A percentile compares a stretch with the other conserved stretches of the same genome.
Evolutionary conservation across 2,113 vertebrate species (phyloP).

Genomic region (Saccopteryx leptura): DNA sequence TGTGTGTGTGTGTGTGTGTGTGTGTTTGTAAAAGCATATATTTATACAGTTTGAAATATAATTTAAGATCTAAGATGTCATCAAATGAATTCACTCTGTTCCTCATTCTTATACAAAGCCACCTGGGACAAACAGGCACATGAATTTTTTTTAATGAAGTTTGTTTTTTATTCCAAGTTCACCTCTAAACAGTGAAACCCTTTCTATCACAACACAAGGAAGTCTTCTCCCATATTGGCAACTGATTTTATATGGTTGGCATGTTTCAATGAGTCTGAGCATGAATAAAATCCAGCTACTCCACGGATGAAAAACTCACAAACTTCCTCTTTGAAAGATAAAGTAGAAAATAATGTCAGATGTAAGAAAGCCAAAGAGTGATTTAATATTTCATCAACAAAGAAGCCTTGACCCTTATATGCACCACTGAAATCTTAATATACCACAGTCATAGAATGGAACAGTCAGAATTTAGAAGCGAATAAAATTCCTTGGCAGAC

Average conservation of each 20-base stretch:
- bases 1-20: accelerated
- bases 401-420: conserved; percentile 60
- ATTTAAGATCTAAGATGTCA: not conserved
- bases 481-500: conserved; percentile 71
- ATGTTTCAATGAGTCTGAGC: conserved; percentile 67
- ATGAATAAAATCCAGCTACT: conserved; percentile 63
- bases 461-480: conserved; percentile 71
- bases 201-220: conserved; percentile 69
- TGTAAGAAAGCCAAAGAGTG: conserved; percentile 63
- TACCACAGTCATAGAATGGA: conserved; percentile 53
- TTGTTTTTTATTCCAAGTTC: conserved; percentile 48
- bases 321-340: conserved; percentile 64
- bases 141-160: not conserved
- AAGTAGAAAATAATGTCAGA: conserved; percentile 74
- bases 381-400: conserved; percentile 76
- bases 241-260: conserved; percentile 75
- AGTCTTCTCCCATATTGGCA: conserved; percentile 65
- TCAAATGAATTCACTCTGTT: not conserved
- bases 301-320: conserved; percentile 47
- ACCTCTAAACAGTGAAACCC: conserved; percentile 43
- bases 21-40: not conserved
- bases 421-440: conserved; percentile 72
- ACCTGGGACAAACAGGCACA: not conserved
- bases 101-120: not conserved
- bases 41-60: not conserved